Conservation (phyloP, 1,140 invertebrate species). For the Diorhabda sublineata region DNA sequence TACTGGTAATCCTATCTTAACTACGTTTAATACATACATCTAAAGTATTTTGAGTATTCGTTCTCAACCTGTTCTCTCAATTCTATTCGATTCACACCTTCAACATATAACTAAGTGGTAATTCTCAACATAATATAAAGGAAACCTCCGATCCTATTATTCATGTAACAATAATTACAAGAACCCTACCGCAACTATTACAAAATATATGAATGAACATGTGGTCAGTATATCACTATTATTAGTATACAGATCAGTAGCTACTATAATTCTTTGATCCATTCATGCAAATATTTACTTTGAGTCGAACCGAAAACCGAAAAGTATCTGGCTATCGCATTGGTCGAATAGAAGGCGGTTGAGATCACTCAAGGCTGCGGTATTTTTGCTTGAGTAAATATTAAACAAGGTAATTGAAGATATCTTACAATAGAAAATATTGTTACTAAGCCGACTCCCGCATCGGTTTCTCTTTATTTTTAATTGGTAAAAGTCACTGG, state of each 20-base stretch:
- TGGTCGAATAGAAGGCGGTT: neutral
- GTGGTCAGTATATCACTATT: neutral
- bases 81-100: too few relatives aligned
- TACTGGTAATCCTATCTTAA: too few relatives aligned
- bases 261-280: neutral
- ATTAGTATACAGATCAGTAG: neutral
- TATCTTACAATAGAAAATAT: neutral
- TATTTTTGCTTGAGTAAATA: neutral
- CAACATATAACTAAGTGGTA: too few relatives aligned
- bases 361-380: neutral
- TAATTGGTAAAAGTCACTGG: too few relatives aligned
- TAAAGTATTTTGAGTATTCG: too few relatives aligned
- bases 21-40: too few relatives aligned
- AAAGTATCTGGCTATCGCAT: neutral
- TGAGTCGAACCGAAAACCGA: neutral
- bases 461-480: neutral
- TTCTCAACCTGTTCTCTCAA: too few relatives aligned
- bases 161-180: neutral
- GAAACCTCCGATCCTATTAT: neutral
- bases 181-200: neutral
- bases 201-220: neutral
- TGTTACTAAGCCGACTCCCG: neutral
- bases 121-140: neutral
- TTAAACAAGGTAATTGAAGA: constrained; percentile 2
- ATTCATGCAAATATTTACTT: neutral